Evolutionary conservation across 2,888 invertebrate genomes (phyloP).

Genomic region (Drosophila cracens): DNA sequence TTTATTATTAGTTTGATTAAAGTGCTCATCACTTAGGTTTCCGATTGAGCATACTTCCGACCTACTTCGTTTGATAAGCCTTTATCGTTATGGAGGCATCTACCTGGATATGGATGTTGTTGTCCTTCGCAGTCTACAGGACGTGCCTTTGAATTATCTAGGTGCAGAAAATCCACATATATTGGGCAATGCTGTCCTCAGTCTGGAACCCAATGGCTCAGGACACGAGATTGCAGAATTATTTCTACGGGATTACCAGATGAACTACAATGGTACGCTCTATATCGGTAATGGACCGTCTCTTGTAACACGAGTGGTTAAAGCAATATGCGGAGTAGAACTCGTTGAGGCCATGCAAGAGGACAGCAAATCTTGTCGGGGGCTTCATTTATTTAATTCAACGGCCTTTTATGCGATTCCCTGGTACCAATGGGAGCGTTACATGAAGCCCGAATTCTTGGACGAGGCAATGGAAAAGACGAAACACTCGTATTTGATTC

Average conservation of each 20-base stretch:
- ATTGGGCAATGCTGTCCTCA: conserved; percentile 89
- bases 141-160: conserved; percentile 40
- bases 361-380: conserved; percentile 85
- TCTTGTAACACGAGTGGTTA: conserved; percentile 88
- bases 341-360: conserved; percentile 86
- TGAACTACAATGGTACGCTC: conserved; percentile 86
- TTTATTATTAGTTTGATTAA: not conserved
- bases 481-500: conserved; percentile 75
- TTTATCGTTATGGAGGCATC: conserved; percentile 92
- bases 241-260: conserved; percentile 86
- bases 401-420: conserved; percentile 88
- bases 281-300: conserved; percentile 86
- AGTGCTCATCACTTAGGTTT: not conserved
- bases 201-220: conserved; percentile 86
- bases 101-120: conserved; percentile 92
- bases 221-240: conserved; percentile 87
- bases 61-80: conserved; percentile 81
- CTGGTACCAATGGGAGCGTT: conserved; percentile 87
- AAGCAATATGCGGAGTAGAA: conserved; percentile 86
- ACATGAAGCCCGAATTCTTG: conserved; percentile 85
- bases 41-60: conserved; percentile 79
- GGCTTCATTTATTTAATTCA: conserved; percentile 88
- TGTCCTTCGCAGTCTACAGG: conserved; percentile 86
- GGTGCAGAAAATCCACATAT: conserved; percentile 86
- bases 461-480: conserved; percentile 79